These are phyloP conservation scores for Drosophila dives DNA, from an alignment of 2,888 invertebrate genomes.

Conservation along the genomic window DNA sequence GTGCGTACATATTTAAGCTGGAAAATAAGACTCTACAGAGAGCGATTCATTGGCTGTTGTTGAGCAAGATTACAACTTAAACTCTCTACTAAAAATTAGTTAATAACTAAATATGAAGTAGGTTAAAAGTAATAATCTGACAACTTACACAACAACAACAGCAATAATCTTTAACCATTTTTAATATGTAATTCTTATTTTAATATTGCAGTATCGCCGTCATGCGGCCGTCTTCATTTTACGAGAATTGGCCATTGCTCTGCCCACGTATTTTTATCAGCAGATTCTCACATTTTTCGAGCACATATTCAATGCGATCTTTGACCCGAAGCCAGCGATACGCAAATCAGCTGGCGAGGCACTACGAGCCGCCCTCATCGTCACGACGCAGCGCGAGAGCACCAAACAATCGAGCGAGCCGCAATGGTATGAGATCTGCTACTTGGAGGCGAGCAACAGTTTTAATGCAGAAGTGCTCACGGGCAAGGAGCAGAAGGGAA, in stretches of 20 bases:
- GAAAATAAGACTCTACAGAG: background rate
- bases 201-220: constrained; percentile 88
- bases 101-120: too few species aligned
- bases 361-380: constrained; percentile 96
- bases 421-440: constrained; percentile 97
- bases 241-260: constrained; percentile 96
- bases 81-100: background rate
- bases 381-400: constrained; percentile 98
- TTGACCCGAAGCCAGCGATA: constrained; percentile 95
- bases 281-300: constrained; percentile 97
- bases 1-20: constrained; percentile 68
- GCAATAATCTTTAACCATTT: background rate
- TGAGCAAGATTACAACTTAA: background rate
- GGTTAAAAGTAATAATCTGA: background rate
- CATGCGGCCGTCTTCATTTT: constrained; percentile 96
- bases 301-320: constrained; percentile 94
- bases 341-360: constrained; percentile 97
- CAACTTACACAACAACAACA: background rate
- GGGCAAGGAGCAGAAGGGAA: constrained; percentile 89
- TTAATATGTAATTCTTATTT: background rate
- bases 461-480: constrained; percentile 88
- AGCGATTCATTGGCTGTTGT: background rate
- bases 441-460: constrained; percentile 93
- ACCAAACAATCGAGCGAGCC: constrained; percentile 95
- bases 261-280: constrained; percentile 98